Conservation (phyloP, 2,113 vertebrate species). For the Gymnocephalus cernua region DNA sequence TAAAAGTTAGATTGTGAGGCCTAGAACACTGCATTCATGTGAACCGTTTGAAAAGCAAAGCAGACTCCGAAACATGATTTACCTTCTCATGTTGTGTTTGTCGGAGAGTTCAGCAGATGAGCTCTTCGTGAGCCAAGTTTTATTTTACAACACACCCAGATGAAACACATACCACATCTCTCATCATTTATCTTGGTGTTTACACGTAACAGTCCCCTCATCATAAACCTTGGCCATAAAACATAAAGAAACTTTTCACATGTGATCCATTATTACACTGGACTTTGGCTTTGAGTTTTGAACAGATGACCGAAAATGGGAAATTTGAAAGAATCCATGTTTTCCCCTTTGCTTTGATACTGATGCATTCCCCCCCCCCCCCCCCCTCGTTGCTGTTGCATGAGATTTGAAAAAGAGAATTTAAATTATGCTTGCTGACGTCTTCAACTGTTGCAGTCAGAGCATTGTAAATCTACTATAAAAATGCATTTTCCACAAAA, state of each 20-base stretch:
- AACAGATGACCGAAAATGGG: conserved; percentile 25
- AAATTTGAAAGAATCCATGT: conserved; percentile 26
- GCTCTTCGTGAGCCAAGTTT: conserved; percentile 46
- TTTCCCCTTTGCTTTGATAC: conserved; percentile 4
- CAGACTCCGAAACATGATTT: conserved; percentile 11
- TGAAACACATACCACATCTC: conserved; percentile 53
- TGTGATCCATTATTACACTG: conserved; percentile 57
- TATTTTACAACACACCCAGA: conserved; percentile 54
- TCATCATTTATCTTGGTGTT: conserved; percentile 68
- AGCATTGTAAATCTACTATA: background rate
- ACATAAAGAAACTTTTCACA: conserved; percentile 47
- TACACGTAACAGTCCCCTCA: conserved; percentile 58
- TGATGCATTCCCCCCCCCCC: conserved; percentile 24
- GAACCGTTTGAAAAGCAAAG: background rate
- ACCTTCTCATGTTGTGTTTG: conserved; percentile 24
- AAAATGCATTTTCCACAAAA: background rate
- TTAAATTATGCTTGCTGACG: background rate
- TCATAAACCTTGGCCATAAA: conserved; percentile 63
- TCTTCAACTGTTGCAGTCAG: background rate
- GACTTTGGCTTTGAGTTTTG: conserved; percentile 35
- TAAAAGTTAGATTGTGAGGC: too few relatives aligned
- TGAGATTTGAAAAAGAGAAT: conserved; percentile 25
- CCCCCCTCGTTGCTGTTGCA: conserved; percentile 11
- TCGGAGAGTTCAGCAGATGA: conserved; percentile 56
- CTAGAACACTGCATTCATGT: background rate